Evolutionary conservation across 2,888 invertebrate genomes (phyloP).

Genomic region (Macaria liturata): DNA sequence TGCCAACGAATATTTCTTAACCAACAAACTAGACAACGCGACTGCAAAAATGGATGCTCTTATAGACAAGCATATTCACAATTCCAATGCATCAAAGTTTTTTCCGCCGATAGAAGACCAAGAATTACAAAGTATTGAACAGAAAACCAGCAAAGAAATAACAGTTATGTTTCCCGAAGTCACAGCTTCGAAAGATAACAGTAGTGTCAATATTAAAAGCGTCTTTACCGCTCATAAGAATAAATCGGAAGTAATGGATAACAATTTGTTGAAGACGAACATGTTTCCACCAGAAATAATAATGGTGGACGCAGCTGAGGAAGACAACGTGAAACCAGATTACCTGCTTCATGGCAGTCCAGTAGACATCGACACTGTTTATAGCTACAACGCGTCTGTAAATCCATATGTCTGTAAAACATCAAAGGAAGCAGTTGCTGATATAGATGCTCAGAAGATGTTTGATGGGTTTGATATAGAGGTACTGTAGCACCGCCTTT

Average conservation of each 20-base stretch:
- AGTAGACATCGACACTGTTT: constrained; percentile 33
- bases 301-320: constrained; percentile 32
- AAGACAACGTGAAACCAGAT: constrained; percentile 51
- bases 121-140: constrained; percentile 41
- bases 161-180: constrained; percentile 45
- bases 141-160: constrained; percentile 41
- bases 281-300: constrained; percentile 18
- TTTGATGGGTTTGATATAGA: constrained; percentile 64
- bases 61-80: constrained; percentile 41
- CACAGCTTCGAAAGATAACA: constrained; percentile 34
- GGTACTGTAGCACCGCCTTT: constrained; percentile 41
- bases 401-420: constrained; percentile 45
- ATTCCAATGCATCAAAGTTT: constrained; percentile 50
- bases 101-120: constrained; percentile 53
- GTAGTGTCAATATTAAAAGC: constrained; percentile 41
- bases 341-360: constrained; percentile 53
- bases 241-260: constrained; percentile 6
- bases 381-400: constrained; percentile 46
- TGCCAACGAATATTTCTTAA: constrained; percentile 4
- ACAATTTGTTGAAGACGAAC: constrained; percentile 12
- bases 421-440: constrained; percentile 45
- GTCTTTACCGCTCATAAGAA: constrained; percentile 37
- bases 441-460: constrained; percentile 59
- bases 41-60: constrained; percentile 28
- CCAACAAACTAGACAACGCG: constrained; percentile 9